phyloP scores from a whole-genome alignment of 2,888 invertebrate genomes.

The Prosapia bicincta region DNA sequence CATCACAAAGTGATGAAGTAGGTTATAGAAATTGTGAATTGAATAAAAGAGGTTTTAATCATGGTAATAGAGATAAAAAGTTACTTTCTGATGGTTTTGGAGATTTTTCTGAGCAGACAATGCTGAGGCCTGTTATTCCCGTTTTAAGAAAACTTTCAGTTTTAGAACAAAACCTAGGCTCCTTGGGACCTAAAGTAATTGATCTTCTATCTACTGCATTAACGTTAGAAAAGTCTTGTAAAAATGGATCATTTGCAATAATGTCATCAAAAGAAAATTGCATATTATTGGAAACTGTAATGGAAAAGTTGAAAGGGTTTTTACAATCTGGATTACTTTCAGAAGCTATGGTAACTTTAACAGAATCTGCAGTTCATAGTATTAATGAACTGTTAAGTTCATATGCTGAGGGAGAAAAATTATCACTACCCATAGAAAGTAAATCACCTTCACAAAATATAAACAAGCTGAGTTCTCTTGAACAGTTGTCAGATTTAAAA shows the following conservation, averaged over 20 bases:
- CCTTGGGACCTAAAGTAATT: slow-evolving; percentile 74
- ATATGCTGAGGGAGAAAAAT: background rate
- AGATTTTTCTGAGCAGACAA: background rate
- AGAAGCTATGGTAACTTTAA: background rate
- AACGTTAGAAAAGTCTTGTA: slow-evolving; percentile 65
- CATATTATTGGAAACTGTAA: slow-evolving; percentile 76
- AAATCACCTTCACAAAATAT: too few relatives aligned
- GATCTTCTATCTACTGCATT: slow-evolving; percentile 71
- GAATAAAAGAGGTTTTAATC: background rate
- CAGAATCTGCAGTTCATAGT: background rate
- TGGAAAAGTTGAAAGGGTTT: slow-evolving; percentile 80
- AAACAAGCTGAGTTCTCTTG: too few relatives aligned
- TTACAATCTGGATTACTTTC: slow-evolving; percentile 53
- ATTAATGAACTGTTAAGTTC: background rate
- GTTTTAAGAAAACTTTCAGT: slow-evolving; percentile 74
- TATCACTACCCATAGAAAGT: background rate
- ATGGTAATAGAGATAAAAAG: too few relatives aligned
- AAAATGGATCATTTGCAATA: slow-evolving; percentile 50
- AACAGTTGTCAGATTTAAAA: too few relatives aligned
- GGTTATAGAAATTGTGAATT: background rate
- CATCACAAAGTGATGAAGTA: background rate
- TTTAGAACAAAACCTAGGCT: slow-evolving; percentile 79
- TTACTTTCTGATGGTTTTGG: too few relatives aligned
- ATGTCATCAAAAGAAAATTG: slow-evolving; percentile 68
- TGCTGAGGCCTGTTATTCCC: slow-evolving; percentile 48